A percentile compares a stretch with the other conserved stretches of the same genome.
Conservation (phyloP, 2,888 invertebrate genomes). For the Scaptodrosophila latifasciaeformis region DNA sequence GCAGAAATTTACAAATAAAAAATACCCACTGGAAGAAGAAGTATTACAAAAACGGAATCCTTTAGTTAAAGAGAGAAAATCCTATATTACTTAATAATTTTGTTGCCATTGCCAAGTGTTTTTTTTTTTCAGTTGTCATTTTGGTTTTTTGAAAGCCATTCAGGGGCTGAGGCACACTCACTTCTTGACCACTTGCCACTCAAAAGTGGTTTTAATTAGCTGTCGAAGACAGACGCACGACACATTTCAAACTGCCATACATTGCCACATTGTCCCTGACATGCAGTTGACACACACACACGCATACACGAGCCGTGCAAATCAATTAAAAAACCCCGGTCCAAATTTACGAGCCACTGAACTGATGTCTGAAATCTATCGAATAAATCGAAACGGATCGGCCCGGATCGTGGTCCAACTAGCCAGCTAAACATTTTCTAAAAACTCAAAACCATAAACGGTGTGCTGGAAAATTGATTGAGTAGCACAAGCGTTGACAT, state of each 20-base stretch:
- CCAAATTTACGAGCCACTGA: slow-evolving; percentile 8
- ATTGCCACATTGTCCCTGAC: slow-evolving; percentile 52
- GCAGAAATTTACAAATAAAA: too few relatives aligned
- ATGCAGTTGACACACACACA: slow-evolving; percentile 43
- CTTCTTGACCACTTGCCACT: slow-evolving; percentile 12
- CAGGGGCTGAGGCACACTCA: neutral
- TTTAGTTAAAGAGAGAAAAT: too few relatives aligned
- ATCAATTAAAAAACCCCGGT: slow-evolving; percentile 45
- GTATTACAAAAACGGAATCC: too few relatives aligned
- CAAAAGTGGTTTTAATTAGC: slow-evolving; percentile 35
- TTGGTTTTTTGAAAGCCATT: neutral
- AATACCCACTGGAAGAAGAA: too few relatives aligned
- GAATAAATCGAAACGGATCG: neutral
- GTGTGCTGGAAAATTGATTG: slow-evolving; percentile 49
- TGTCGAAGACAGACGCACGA: slow-evolving; percentile 28
- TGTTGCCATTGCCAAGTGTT: too few relatives aligned
- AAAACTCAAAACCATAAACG: slow-evolving; percentile 35
- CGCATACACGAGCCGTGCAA: slow-evolving; percentile 30
- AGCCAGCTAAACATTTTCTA: slow-evolving; percentile 22
- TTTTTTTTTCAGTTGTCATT: neutral
- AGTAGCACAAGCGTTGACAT: slow-evolving; percentile 62
- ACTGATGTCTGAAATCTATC: neutral
- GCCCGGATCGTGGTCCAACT: neutral
- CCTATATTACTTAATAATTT: too few relatives aligned
- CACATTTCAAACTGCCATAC: slow-evolving; percentile 41